These are phyloP conservation scores for Plestiodon gilberti DNA, from an alignment of 2,113 vertebrate species.

Conservation along the genomic window DNA sequence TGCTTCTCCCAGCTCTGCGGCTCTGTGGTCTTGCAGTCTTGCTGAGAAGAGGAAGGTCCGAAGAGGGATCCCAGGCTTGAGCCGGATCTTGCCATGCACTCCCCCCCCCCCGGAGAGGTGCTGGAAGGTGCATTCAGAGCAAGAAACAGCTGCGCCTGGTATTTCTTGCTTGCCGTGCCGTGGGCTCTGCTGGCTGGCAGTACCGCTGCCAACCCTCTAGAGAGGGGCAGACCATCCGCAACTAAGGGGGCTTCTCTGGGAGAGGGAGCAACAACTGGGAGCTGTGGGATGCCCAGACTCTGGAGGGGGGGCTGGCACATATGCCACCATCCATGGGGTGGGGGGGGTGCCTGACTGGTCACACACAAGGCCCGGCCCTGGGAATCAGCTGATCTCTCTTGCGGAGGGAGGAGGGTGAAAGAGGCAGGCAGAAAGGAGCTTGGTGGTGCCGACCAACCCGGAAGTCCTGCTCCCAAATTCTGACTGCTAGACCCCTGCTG, in stretches of 20 bases:
- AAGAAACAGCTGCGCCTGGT: background rate
- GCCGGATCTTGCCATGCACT: too few relatives aligned
- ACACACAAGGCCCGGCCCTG: background rate
- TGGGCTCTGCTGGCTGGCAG: background rate
- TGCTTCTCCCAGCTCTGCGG: too few relatives aligned
- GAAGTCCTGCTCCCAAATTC: background rate
- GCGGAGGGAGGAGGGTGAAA: background rate
- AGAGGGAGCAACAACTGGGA: background rate
- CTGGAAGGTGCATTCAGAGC: background rate
- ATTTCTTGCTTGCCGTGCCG: background rate
- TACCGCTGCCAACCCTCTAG: background rate
- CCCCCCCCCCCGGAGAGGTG: background rate
- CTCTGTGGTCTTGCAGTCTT: too few relatives aligned
- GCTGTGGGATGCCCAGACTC: background rate
- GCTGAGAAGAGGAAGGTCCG: too few relatives aligned
- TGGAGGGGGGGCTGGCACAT: background rate
- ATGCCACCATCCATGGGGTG: background rate
- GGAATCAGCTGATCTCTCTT: background rate
- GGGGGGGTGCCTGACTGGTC: too few relatives aligned
- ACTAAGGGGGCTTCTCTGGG: too few relatives aligned
- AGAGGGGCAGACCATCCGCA: background rate
- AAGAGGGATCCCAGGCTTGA: too few relatives aligned
- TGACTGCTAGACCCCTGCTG: too few relatives aligned
- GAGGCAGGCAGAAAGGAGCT: background rate
- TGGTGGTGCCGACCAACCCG: background rate